phyloP scores from a whole-genome alignment of 2,888 invertebrate genomes.

The Suillia variegata region DNA sequence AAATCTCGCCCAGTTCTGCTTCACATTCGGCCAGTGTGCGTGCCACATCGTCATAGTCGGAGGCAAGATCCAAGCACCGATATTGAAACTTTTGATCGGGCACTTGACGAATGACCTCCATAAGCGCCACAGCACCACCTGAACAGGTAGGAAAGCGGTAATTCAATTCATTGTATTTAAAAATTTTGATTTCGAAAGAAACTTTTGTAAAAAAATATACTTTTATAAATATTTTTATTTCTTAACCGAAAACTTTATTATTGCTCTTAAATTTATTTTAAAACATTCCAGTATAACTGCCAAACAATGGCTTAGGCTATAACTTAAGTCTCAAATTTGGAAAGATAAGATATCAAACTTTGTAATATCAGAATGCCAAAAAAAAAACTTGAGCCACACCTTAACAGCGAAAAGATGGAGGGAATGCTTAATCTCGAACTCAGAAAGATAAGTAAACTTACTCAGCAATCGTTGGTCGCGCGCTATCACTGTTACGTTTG shows the following conservation, averaged over 20 bases:
- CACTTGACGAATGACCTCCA: slow-evolving; percentile 63
- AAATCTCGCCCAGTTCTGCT: slow-evolving; percentile 76
- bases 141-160: neutral
- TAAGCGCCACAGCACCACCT: slow-evolving; percentile 67
- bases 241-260: neutral
- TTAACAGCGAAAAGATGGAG: no score
- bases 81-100: slow-evolving; percentile 68
- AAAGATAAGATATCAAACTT: no score
- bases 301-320: no score
- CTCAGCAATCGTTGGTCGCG: slow-evolving; percentile 75
- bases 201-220: no score
- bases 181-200: neutral
- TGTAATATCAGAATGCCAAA: no score
- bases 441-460: no score
- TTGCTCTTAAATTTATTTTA: no score
- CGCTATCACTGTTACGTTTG: slow-evolving; percentile 89
- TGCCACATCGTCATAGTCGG: slow-evolving; percentile 67
- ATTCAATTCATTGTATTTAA: neutral
- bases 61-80: slow-evolving; percentile 72
- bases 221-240: neutral
- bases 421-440: no score
- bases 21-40: slow-evolving; percentile 68
- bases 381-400: no score
- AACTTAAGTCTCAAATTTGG: no score
- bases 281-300: no score